A percentile compares a stretch with the other conserved stretches of the same genome.
phyloP scores from a whole-genome alignment of 2,113 vertebrate genomes.

The Semnopithecus entellus region DNA sequence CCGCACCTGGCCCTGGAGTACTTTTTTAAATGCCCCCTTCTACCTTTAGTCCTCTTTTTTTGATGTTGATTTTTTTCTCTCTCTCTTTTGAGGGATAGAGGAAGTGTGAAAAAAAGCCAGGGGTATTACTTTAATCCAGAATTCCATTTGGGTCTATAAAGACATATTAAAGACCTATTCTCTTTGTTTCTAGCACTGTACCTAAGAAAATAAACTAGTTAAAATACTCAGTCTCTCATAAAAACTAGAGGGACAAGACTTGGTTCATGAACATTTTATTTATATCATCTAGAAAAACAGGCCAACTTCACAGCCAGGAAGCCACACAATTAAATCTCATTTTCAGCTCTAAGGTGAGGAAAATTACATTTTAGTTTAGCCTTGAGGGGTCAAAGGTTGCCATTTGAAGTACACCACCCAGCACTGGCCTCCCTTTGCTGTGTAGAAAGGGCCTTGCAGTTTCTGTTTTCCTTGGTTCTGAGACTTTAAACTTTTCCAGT shows the following conservation, averaged over 20 bases:
- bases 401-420: not conserved
- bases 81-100: not conserved
- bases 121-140: not conserved
- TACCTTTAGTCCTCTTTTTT: not conserved
- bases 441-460: not conserved
- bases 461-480: slow-evolving; percentile 36
- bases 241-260: not conserved
- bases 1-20: not conserved
- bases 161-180: not conserved
- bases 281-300: not conserved
- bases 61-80: not conserved
- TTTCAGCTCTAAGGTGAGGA: slow-evolving; percentile 4
- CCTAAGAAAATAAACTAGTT: not conserved
- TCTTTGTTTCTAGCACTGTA: not conserved
- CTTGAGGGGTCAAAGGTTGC: slow-evolving; percentile 9
- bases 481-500: not conserved
- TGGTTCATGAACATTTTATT: not conserved
- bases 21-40: not conserved
- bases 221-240: not conserved
- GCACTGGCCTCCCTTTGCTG: not conserved
- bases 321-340: not conserved
- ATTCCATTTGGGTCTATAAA: not conserved
- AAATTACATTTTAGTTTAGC: not conserved
- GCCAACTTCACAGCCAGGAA: not conserved
- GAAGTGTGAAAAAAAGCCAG: not conserved